Evolutionary conservation across 2,797 vertebrate species (phyloP), one percentile per base, ranked within the genome.

Genomic region (Hippopotamyrus pictus): DNA sequence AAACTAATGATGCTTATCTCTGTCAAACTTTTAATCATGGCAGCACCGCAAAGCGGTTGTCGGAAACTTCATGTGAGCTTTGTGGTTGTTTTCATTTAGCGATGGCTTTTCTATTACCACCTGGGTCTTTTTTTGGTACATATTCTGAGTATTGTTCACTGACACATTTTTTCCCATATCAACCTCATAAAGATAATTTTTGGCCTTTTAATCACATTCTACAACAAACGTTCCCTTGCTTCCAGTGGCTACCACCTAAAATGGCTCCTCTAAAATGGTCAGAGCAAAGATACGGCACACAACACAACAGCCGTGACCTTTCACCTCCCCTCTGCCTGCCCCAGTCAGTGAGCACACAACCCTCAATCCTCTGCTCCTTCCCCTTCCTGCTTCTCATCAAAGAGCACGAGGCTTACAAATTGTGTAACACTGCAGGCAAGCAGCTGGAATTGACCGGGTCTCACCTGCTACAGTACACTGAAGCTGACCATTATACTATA

Each of bases 1-100:
- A 79, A 79, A 79, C 73, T 79, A 79, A 79, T 79, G 73, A 79
- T 79, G 73, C 73, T 79, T 79, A 79, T 79, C 73, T 44, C 37
- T 41, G 73, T 79, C 73, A 79, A 79, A 79, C 73, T 79, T 79
- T 79, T 79, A 79, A 79, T 79, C 73, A 79, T 44, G 19, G 41
- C 73, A 79, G 73, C 37, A 9, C 73, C n/a, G 19, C 6, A n/a
- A 79, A 79, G 73, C 73, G 3, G 33, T 44, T 44, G 73, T 17
- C 17, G 7, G 73, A 79, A 44, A 79, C 73, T 79, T 79, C 37
- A 79, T 5, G 37, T 44, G 41, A n/a, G 73, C 73, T 79, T 79
- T 46, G 17, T 37, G 33, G 2, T 12, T 44, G 37, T n/a, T 19
- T 79, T 79, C 41, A n/a, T 44, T 9, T 3, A 44, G 73, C 33